Base-by-base conservation (phyloP, 2,888 invertebrate species). In the Gari tellinella region DNA sequence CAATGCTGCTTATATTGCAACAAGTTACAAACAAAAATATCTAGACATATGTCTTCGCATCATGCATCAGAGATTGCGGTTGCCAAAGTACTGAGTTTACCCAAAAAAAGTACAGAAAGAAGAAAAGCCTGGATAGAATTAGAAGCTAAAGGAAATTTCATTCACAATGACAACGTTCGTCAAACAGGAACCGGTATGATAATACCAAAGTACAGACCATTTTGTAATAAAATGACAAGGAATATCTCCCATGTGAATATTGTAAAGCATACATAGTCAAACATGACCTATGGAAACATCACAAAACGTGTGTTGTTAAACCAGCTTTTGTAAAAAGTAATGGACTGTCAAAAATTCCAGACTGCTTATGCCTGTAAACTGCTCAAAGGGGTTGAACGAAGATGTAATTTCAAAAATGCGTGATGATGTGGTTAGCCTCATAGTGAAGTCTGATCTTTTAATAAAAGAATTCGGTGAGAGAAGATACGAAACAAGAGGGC, bases 381-480 rank as follows among this genome's bases (percentile, higher is more conserved):
- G 31, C 31, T 31, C 31, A 31, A 31, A 4, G 31, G 64, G 64
- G 7, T 45, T 64, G 25, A 41, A 55, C 45, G 43, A 55, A 40
- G 45, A 64, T 17, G 55, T 64, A 12, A 55, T 64, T 37, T 37
- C 15, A 26, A 64, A 31, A 31, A 53, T 64, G 64, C n/a, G 17
- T 8, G 26, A 38, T n/a, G 64, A 64, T 46, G 55, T 55, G 45
- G 25, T 64, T 8, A 55, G 25, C 31, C 45, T 40, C 26, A 10
- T 7, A 25, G 52, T 41, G 8, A 40, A 41, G 19, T 40, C 38
- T 52, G 62, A 62, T 26, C n/a, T 1, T 23, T 40, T 52, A n/a
- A 60, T 60, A 19, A 14, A 38, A 21, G 51, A 62, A 52, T 7
- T 62, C 4, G 62, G 62, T 40, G 62, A 62, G 23, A 64, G 55